Conservation (phyloP, 2,113 vertebrate genomes). For the Rousettus leschenaultii region DNA sequence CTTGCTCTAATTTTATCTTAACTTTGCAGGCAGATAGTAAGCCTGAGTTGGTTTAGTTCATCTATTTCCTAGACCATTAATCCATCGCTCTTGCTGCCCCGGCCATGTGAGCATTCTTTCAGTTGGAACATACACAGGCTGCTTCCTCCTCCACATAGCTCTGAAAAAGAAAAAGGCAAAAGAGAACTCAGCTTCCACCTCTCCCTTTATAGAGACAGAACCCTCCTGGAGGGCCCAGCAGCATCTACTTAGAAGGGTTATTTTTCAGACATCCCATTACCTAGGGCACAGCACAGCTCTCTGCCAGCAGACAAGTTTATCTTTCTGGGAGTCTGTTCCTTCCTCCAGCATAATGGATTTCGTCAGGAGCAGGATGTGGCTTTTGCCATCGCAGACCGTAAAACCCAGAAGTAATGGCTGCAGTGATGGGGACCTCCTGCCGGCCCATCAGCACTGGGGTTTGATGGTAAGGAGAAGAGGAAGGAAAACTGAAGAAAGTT, state of each 20-base stretch:
- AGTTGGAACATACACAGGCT: not conserved
- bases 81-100: slow-evolving; percentile 39
- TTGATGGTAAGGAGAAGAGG: not conserved
- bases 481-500: not conserved
- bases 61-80: slow-evolving; percentile 55
- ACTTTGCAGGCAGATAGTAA: slow-evolving; percentile 55
- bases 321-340: not conserved
- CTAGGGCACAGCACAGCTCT: not conserved
- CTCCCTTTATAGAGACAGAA: not conserved
- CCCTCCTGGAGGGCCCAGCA: not conserved
- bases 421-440: not conserved
- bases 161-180: not conserved
- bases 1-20: slow-evolving; percentile 60
- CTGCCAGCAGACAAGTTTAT: not conserved
- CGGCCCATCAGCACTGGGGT: not conserved
- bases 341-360: not conserved
- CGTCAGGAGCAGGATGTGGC: slow-evolving; percentile 6
- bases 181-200: not conserved
- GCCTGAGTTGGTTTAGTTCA: slow-evolving; percentile 45
- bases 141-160: not conserved
- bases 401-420: not conserved
- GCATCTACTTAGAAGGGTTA: not conserved
- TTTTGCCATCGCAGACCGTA: not conserved
- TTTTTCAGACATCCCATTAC: not conserved
- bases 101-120: not conserved